Base-by-base conservation (phyloP, 2,888 invertebrate species). In the Andrena hattorfiana region DNA sequence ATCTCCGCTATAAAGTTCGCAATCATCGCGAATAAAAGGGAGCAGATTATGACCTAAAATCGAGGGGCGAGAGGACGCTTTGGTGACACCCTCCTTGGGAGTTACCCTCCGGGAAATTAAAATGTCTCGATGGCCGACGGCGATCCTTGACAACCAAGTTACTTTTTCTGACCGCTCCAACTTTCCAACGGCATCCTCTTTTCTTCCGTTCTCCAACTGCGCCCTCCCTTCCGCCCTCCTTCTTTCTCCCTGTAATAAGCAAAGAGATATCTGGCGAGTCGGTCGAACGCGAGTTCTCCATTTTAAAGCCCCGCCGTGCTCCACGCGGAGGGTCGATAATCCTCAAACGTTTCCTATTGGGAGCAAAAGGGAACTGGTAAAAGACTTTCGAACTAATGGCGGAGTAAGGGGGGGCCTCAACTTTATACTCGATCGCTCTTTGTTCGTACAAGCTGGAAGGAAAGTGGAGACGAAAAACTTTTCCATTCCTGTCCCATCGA, bases 391-490 rank as follows among this genome's bases (percentile, higher is more conserved):
- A 78, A 84, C 78, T 83, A 81, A 85, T 77, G 79, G 76, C 59
- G 72, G 60, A 30, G 42, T 13, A 1, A 42, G 42, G 42, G 42
- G 35, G 35, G 83, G 69, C 8, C 80, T 75, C 72, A 82, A 85
- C 86, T 85, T 85, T 84, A 69, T 79, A 77, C 85, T 73, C 80
- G 80, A 23, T 49, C 30, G 72, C 35, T 82, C 80, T 83, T 83
- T 78, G 73, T 82, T 70, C 75, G 42, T 66, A 64, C 69, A 72
- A 82, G 70, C 67, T 51, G 68, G 62, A 35, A 59, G 69, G 35
- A 80, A 77, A 76, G 77, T 62, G 80, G 62, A 78, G 79, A 62
- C 80, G 86, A 73, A 54, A 80, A 86, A 86, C 73, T 87, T 77
- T 67, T 48, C 62, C 74, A 74, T 81, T 67, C 42, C 60, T 70